Percentiles rank a stretch among this genome's conserved stretches.
These are phyloP conservation scores for Sorex fumeus DNA, from an alignment of 2,113 vertebrate species.

Conservation along the genomic window DNA sequence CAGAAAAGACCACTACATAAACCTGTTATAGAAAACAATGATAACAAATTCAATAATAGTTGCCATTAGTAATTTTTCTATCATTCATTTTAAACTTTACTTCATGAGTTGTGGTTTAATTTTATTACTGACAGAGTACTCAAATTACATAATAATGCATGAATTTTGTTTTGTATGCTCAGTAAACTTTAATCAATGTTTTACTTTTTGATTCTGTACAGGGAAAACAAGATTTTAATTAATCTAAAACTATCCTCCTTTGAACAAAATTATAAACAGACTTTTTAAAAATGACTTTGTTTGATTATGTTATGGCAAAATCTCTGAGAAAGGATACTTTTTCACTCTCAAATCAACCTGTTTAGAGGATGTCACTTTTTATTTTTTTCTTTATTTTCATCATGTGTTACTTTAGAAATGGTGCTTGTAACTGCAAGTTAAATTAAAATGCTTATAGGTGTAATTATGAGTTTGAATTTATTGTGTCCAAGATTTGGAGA, in stretches of 20 bases:
- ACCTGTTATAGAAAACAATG: constrained; percentile 33
- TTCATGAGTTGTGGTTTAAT: neutral
- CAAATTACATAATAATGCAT: constrained; percentile 49
- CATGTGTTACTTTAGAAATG: neutral
- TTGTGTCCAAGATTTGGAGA: neutral
- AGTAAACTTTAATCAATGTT: constrained; percentile 50
- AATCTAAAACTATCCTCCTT: constrained; percentile 35
- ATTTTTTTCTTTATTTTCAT: neutral
- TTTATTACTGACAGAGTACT: neutral
- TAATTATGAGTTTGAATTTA: neutral
- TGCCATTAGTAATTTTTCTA: constrained; percentile 13
- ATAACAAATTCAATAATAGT: constrained; percentile 2
- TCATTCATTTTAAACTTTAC: constrained; percentile 6
- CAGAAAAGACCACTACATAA: constrained; percentile 10
- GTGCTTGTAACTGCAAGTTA: neutral
- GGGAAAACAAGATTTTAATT: constrained; percentile 36
- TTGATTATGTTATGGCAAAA: constrained; percentile 16
- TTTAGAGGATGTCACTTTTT: neutral
- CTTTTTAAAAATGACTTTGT: constrained; percentile 48
- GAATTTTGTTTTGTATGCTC: constrained; percentile 14
- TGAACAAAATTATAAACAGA: constrained; percentile 53
- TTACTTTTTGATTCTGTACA: constrained; percentile 34
- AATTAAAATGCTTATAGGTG: neutral
- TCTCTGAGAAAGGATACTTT: neutral
- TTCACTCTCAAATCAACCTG: constrained; percentile 26